Conservation (phyloP, 2,797 vertebrate species). For the Phrynocephalus forsythii region DNA sequence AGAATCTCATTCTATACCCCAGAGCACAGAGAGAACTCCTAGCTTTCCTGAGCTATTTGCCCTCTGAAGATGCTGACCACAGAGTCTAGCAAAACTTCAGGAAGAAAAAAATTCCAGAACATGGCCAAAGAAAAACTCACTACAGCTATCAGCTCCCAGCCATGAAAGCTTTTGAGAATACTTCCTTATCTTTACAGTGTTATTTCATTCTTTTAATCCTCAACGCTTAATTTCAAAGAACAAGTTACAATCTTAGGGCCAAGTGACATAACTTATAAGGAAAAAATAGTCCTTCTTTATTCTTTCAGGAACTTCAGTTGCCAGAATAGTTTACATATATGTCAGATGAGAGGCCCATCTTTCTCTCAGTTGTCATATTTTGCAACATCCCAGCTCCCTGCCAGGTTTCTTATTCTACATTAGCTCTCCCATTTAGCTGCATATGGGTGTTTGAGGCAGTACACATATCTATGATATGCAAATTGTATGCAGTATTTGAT, state of each 20-base stretch:
- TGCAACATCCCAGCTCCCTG: background rate
- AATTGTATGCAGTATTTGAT: conserved; percentile 75
- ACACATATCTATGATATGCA: conserved; percentile 80
- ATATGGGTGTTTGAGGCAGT: conserved; percentile 71
- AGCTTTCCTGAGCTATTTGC: too few relatives aligned
- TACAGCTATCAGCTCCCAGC: too few relatives aligned
- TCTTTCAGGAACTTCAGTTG: conserved; percentile 71
- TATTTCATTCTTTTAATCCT: conserved; percentile 69
- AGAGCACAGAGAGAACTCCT: too few relatives aligned
- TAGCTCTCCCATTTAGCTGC: conserved; percentile 70
- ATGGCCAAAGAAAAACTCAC: too few relatives aligned
- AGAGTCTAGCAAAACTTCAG: too few relatives aligned
- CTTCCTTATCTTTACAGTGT: background rate
- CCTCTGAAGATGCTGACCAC: too few relatives aligned
- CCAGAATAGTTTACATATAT: conserved; percentile 73
- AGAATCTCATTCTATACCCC: too few relatives aligned
- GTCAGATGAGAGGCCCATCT: conserved; percentile 57
- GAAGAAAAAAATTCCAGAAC: too few relatives aligned
- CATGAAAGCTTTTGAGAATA: too few relatives aligned
- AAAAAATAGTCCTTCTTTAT: conserved; percentile 75
- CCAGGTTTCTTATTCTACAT: conserved; percentile 72
- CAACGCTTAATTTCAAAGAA: conserved; percentile 73
- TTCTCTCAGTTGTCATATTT: background rate
- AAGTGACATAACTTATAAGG: conserved; percentile 56
- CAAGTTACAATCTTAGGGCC: conserved; percentile 41